These are phyloP conservation scores for Trichoplusia ni DNA, from an alignment of 1,140 invertebrate genomes.

Conservation along the genomic window DNA sequence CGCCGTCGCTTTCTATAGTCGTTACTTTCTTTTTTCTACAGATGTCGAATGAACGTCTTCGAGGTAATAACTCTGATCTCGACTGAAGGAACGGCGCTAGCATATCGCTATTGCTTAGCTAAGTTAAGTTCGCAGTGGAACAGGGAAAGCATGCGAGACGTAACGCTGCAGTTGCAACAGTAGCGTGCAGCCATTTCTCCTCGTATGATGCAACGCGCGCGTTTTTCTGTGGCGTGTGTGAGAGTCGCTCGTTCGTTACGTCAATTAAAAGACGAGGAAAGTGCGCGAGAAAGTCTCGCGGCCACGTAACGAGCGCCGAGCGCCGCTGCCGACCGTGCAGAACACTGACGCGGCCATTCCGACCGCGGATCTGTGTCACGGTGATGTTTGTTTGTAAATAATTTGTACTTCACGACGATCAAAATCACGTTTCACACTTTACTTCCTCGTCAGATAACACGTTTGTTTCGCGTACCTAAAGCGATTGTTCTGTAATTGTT, in stretches of 20 bases:
- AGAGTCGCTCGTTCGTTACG: conserved; percentile 77
- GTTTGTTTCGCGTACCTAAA: conserved; percentile 12
- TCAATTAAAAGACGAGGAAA: conserved; percentile 78
- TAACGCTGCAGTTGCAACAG: conserved; percentile 70
- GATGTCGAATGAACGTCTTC: conserved; percentile 45
- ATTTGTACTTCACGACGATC: conserved; percentile 43
- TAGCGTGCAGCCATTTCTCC: conserved; percentile 76
- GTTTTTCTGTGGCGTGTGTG: conserved; percentile 72
- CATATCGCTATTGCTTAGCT: neutral
- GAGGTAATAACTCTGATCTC: conserved; percentile 44
- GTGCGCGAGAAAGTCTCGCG: conserved; percentile 72
- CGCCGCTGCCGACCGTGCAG: conserved; percentile 47
- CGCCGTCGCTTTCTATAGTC: conserved; percentile 68
- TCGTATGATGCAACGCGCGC: conserved; percentile 73
- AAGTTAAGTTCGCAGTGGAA: conserved; percentile 57
- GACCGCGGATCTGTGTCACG: conserved; percentile 62
- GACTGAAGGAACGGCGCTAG: conserved; percentile 44
- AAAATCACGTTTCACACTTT: conserved; percentile 46
- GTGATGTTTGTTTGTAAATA: conserved; percentile 76
- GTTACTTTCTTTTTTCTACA: conserved; percentile 75
- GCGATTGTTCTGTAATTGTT: neutral
- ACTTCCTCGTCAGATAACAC: conserved; percentile 39
- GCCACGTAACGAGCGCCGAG: conserved; percentile 68
- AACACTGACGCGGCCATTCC: conserved; percentile 41
- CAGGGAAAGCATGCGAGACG: conserved; percentile 58